A percentile compares a stretch with the other conserved stretches of the same genome.
Conservation (phyloP, 2,888 invertebrate species). For the Crematogaster levior region DNA sequence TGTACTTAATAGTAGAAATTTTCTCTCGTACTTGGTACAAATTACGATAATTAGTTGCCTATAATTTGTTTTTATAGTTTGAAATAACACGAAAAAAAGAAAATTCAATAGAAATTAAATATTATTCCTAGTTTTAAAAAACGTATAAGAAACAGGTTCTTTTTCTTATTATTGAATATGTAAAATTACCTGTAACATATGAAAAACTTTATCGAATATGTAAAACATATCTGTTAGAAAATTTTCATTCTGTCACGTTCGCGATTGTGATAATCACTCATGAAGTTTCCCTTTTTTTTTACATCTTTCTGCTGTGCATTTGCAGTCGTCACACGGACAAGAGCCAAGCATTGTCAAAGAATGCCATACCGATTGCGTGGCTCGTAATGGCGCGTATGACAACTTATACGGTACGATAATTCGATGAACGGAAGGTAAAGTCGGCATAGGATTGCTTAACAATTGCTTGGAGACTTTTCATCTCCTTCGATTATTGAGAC, state of each 20-base stretch:
- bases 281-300: background rate
- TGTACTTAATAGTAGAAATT: background rate
- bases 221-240: background rate
- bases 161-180: background rate
- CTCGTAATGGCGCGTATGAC: slow-evolving; percentile 20
- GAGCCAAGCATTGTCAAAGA: slow-evolving; percentile 33
- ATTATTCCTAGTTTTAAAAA: background rate
- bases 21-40: background rate
- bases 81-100: background rate
- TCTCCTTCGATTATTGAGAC: slow-evolving; percentile 49
- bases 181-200: background rate
- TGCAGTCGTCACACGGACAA: background rate
- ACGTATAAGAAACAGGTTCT: background rate
- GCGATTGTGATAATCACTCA: background rate
- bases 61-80: background rate
- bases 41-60: background rate
- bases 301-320: slow-evolving; percentile 4
- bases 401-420: slow-evolving; percentile 50
- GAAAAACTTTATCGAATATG: too few relatives aligned
- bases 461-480: slow-evolving; percentile 59
- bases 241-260: slow-evolving; percentile 6
- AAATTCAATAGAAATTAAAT: background rate
- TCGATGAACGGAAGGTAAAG: slow-evolving; percentile 45
- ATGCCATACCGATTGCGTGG: slow-evolving; percentile 45
- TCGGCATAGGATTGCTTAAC: slow-evolving; percentile 54